Base-by-base conservation (phyloP, 2,113 vertebrate species). In the Sinocyclocheilus grahami region DNA sequence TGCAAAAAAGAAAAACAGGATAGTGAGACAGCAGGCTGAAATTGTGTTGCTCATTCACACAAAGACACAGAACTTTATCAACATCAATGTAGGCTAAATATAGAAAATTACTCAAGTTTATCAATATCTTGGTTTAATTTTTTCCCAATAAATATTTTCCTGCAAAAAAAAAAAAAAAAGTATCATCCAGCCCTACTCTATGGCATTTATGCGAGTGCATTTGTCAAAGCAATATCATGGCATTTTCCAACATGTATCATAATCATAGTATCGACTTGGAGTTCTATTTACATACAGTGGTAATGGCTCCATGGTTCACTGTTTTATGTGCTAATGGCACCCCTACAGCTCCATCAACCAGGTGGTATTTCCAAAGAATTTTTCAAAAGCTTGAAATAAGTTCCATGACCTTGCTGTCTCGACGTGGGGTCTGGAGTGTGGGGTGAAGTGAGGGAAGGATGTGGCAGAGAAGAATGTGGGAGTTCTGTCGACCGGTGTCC, bases 401-500 rank as follows among this genome's bases (percentile, higher is more conserved):
- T 24, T 37, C 24, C 46, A n/a, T 33, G 62, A 37, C 69, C 18
- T 85, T 46, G 53, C 30, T 18, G 33, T 76, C 62, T 78, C 60
- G 33, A 72, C 4, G 2, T 58, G 27, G 11, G 83, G 84, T 88
- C 87, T 86, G 71, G 13, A 11, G 48, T 46, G 6, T 60, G 81
- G 30, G 86, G 88, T 84, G 88, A 90, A 81, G 30, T 77, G 78
- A 85, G 87, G 91, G 92, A 93, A 94, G 93, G 93, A 94, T 94
- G 92, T 94, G 91, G 92, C 81, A 72, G 75, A 67, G 42, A 90
- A 85, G 90, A 91, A 92, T 92, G 92, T 87, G 82, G 89, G 81
- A 90, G 91, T 93, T 93, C 78, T 93, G 93, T 92, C 94, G 92
- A 92, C 90, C 86, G 84, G 88, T 67, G 91, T 92, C 88, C 91